Evolutionary conservation across 2,113 vertebrate species (phyloP).

Genomic region (Peromyscus polionotus): DNA sequence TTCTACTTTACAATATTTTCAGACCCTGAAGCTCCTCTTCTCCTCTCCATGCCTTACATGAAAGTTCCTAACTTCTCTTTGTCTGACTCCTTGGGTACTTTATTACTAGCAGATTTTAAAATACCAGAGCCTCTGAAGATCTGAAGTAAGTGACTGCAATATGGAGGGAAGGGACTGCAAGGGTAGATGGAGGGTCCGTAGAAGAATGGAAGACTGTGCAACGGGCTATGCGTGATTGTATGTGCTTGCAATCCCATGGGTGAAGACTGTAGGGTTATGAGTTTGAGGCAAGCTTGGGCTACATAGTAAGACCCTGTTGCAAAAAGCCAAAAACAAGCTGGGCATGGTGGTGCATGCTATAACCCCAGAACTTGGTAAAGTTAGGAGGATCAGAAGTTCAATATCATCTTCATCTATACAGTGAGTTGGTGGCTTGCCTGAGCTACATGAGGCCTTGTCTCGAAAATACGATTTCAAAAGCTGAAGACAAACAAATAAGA

Average conservation of each 20-base stretch:
- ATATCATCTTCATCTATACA: not conserved
- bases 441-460: not conserved
- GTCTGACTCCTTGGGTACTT: not conserved
- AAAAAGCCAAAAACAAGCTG: too few relatives aligned
- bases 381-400: not conserved
- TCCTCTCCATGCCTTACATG: not conserved
- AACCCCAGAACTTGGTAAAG: not conserved
- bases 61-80: conserved; percentile 23
- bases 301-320: not conserved
- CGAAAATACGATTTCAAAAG: not conserved
- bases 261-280: not conserved
- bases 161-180: not conserved
- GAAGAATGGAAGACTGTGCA: not conserved
- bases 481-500: not conserved
- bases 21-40: not conserved
- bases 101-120: conserved; percentile 9
- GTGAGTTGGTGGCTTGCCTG: not conserved
- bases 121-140: conserved; percentile 34
- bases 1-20: conserved; percentile 11
- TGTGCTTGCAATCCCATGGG: not conserved
- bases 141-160: not conserved
- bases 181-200: not conserved
- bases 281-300: not conserved
- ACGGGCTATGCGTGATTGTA: not conserved
- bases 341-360: not conserved